Evolutionary conservation across 2,797 vertebrate species (phyloP).

Genomic region (Tarsius wallacei): DNA sequence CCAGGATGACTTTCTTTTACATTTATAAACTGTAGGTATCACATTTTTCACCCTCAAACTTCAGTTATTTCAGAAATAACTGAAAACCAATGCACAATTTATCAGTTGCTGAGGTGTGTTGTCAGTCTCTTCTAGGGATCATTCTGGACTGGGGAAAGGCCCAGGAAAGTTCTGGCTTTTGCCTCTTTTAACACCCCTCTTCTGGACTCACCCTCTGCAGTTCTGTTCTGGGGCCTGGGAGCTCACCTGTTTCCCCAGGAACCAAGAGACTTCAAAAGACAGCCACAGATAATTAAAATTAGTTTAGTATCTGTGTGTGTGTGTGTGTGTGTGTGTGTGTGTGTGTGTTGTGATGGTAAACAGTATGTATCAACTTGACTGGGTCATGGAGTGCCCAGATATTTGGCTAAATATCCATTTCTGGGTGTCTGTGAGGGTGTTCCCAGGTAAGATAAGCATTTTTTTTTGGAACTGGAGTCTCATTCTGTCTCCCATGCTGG

Average conservation of each 20-base stretch:
- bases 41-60: background rate
- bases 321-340: background rate
- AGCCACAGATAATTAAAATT: background rate
- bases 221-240: background rate
- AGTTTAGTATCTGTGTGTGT: background rate
- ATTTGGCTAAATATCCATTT: constrained; percentile 6
- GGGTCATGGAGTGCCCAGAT: background rate
- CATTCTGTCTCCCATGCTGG: no score
- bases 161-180: background rate
- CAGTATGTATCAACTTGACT: background rate
- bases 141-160: background rate
- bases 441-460: background rate
- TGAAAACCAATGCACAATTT: constrained; percentile 2
- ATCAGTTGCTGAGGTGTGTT: background rate
- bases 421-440: background rate
- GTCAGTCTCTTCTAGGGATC: constrained; percentile 18
- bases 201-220: background rate
- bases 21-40: background rate
- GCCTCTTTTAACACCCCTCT: background rate
- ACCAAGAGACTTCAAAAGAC: constrained; percentile 7
- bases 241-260: background rate
- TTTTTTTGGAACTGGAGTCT: no score
- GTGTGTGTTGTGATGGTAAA: background rate
- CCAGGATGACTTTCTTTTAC: background rate
- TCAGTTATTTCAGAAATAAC: background rate